phyloP scores from a whole-genome alignment of 2,888 invertebrate species.

The Schrankia costaestrigalis region DNA sequence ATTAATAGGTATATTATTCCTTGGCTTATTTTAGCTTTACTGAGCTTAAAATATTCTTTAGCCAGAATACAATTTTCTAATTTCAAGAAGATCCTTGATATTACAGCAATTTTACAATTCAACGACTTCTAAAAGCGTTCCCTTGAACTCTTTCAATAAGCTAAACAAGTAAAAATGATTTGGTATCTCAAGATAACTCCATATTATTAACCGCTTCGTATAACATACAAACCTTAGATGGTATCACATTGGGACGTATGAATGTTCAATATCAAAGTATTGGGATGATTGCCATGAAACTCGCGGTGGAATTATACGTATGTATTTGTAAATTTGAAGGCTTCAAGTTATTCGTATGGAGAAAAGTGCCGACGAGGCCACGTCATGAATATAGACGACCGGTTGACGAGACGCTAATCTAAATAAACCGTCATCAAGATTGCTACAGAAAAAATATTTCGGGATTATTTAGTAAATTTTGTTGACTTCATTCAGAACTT shows the following conservation, averaged over 20 bases:
- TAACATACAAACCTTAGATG: slow-evolving; percentile 4
- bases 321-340: slow-evolving; percentile 39
- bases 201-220: slow-evolving; percentile 8
- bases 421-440: slow-evolving; percentile 50
- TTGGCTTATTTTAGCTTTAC: too few species aligned
- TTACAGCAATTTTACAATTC: neutral
- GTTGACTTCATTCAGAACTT: slow-evolving; percentile 30
- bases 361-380: slow-evolving; percentile 38
- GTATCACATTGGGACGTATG: slow-evolving; percentile 29
- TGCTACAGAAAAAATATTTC: slow-evolving; percentile 45
- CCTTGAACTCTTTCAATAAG: neutral
- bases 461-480: slow-evolving; percentile 39
- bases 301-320: slow-evolving; percentile 38
- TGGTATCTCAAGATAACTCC: slow-evolving; percentile 4
- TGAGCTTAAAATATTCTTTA: too few species aligned
- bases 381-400: slow-evolving; percentile 53
- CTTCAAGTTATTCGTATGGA: slow-evolving; percentile 33
- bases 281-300: slow-evolving; percentile 31
- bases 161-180: neutral
- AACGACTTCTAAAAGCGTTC: too few species aligned
- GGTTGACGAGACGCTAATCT: slow-evolving; percentile 51
- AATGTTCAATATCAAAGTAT: slow-evolving; percentile 29
- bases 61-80: too few species aligned
- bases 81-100: too few species aligned
- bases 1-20: too few species aligned